Evolutionary conservation across 2,113 vertebrate genomes (phyloP), one percentile per base, ranked within the genome.

Genomic region (Beaufortia kweichowensis): DNA sequence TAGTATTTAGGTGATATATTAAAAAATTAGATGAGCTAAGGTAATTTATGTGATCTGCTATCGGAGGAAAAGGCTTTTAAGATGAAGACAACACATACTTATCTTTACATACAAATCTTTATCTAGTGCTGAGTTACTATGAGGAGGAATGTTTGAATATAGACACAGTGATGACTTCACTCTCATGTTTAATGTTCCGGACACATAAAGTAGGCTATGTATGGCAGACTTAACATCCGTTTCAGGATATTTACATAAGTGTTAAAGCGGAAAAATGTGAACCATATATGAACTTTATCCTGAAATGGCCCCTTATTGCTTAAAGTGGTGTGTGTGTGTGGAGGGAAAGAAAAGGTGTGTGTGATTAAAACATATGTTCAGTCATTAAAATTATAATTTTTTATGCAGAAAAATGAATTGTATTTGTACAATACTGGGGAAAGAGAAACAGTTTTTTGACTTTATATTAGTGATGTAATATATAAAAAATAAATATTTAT

Each of bases 231-330:
- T 71, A 77, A 80, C 79, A 86, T 80, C 67, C 23, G 62, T 59
- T 43, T 66, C 35, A 57, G 82, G 68, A 53, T 69, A 76, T 80
- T 53, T 83, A 84, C 55, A 79, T 76, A 19, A n/a, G 68, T 80
- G 69, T 78, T 61, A 73, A 69, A 85, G 75, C 7, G 21, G 75
- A 82, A 82, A 80, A 74, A 76, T 62, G 62, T 83, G 79, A 76
- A 80, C 81, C 72, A 67, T 26, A 50, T 64, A 76, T 69, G 55
- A 74, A 78, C 78, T 35, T 78, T 82, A 78, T 87, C 80, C 82
- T 79, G 74, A 75, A 77, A 68, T 73, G 48, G 59, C 66, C 76
- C 50, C 62, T 59, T 79, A 83, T 76, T 76, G 59, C 74, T 68
- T 79, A 73, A 81, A 59, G 55, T 83, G 85, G 29, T 15, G 23